These are phyloP conservation scores for Cebus imitator DNA, from an alignment of 2,113 vertebrate genomes.

Conservation along the genomic window DNA sequence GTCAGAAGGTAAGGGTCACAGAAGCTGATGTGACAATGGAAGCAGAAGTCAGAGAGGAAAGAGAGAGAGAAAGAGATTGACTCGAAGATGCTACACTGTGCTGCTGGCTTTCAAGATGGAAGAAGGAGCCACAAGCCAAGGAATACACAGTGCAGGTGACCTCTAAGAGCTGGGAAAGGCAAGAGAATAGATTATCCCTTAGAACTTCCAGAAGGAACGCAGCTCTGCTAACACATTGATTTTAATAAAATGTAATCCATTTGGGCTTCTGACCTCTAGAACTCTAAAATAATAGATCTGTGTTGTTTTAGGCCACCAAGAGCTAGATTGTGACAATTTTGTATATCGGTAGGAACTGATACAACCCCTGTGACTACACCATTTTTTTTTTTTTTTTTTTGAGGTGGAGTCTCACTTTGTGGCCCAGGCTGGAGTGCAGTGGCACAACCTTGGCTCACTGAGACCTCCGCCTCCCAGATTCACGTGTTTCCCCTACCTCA, in stretches of 20 bases:
- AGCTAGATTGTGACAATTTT: neutral
- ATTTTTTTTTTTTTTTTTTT: no score
- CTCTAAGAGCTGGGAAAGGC: neutral
- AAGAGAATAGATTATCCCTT: neutral
- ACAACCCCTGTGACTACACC: neutral
- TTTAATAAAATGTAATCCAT: neutral
- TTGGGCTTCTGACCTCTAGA: neutral
- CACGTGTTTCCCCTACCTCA: no score
- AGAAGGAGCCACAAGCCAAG: neutral
- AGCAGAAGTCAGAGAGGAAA: neutral
- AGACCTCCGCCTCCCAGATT: no score
- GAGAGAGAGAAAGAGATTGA: neutral
- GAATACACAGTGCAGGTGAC: neutral
- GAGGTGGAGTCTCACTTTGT: no score
- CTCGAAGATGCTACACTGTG: neutral
- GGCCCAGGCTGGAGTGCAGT: no score
- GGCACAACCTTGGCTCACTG: no score
- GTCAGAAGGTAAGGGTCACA: neutral
- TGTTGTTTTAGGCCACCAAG: neutral
- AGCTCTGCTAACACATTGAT: neutral
- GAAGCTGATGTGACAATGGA: neutral
- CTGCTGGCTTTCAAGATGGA: neutral
- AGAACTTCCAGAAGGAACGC: neutral
- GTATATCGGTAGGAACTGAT: neutral
- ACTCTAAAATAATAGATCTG: neutral